Evolutionary conservation across 2,113 vertebrate species (phyloP).

Genomic region (Eubucco bourcierii): DNA sequence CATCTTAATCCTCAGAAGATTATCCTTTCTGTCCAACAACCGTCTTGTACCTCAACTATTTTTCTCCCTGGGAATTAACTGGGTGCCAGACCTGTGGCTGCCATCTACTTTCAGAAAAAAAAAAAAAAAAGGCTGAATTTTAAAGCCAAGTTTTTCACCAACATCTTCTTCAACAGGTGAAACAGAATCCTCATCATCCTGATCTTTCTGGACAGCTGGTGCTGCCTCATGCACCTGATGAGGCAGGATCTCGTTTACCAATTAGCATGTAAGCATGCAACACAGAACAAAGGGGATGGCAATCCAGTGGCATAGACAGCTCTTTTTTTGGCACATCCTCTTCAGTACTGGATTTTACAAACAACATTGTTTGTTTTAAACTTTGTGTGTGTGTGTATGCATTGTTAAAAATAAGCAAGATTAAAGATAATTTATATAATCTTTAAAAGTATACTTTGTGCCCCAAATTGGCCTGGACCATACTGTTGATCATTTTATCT

Average conservation of each 20-base stretch:
- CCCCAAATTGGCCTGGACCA: neutral
- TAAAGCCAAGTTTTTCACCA: neutral
- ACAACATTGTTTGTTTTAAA: neutral
- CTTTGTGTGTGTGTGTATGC: neutral
- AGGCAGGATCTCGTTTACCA: conserved; percentile 38
- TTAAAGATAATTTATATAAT: neutral
- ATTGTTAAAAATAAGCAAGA: neutral
- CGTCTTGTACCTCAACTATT: neutral
- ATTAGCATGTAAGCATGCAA: neutral
- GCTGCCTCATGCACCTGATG: neutral
- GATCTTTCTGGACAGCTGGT: conserved; percentile 35
- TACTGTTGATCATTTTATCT: neutral
- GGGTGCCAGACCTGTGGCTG: neutral
- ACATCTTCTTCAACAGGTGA: conserved; percentile 4
- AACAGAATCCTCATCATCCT: conserved; percentile 4
- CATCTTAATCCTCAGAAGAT: conserved; percentile 2
- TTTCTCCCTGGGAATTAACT: neutral
- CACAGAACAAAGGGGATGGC: neutral
- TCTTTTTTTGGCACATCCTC: neutral
- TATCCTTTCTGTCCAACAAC: neutral
- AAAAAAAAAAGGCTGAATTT: neutral
- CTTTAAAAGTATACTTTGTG: neutral
- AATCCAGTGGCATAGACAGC: neutral
- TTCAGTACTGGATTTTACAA: neutral
- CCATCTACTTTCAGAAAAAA: neutral